A percentile compares a stretch with the other conserved stretches of the same genome.
Evolutionary conservation across 2,113 vertebrate species (phyloP).

Genomic region (Cryptomyrus ogoouensis): DNA sequence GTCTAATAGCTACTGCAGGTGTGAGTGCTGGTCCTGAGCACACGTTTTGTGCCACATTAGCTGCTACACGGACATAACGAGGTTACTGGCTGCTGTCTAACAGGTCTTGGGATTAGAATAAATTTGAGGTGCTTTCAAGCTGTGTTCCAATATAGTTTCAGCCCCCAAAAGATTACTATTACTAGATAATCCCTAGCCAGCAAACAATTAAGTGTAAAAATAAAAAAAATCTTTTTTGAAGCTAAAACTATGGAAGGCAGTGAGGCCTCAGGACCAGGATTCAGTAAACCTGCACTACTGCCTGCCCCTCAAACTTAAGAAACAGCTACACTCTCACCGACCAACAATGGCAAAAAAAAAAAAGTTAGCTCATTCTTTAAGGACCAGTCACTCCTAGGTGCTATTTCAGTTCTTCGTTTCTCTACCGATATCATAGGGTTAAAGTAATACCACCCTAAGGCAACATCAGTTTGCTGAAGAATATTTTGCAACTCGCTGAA

Average conservation of each 20-base stretch:
- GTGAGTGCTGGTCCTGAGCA: background rate
- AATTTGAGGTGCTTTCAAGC: background rate
- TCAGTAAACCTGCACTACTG: background rate
- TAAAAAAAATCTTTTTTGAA: background rate
- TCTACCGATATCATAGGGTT: background rate
- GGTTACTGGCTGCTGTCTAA: background rate
- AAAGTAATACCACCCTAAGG: background rate
- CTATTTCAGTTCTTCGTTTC: background rate
- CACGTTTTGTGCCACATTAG: background rate
- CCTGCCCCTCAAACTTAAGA: background rate
- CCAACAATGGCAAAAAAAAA: background rate
- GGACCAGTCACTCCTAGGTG: background rate
- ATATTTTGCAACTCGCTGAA: background rate
- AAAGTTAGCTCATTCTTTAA: background rate
- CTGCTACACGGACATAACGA: background rate
- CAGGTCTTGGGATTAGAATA: background rate
- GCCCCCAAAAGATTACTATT: background rate
- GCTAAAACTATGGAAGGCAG: too few species aligned
- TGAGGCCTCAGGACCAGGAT: background rate
- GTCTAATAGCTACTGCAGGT: background rate
- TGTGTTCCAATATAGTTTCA: background rate
- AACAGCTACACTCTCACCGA: background rate
- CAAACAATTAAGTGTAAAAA: background rate
- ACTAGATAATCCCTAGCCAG: background rate
- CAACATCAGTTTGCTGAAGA: background rate